Conservation (phyloP, 2,113 vertebrate genomes). For the Felis catus region F.catus_Fca126_mat1.0 CM031417.1:63114501-63115000, state of each 20-base stretch:
- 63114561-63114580: not conserved
- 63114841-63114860: conserved; percentile 57
- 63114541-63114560: not conserved
- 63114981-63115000: conserved; percentile 60
- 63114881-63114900: conserved; percentile 61
- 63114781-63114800: conserved; percentile 74
- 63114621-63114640: not conserved
- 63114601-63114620: not conserved
- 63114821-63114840: conserved; percentile 56
- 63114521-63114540: not conserved
- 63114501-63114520: not conserved
- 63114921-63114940: conserved; percentile 39
- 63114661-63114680: conserved; percentile 47
- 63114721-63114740: conserved; percentile 29
- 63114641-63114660: conserved; percentile 10
- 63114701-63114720: conserved; percentile 33
- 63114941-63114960: conserved; percentile 26
- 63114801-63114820: conserved; percentile 29
- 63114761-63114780: conserved; percentile 49
- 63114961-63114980: conserved; percentile 51
- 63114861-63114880: conserved; percentile 54
- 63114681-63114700: conserved; percentile 51
- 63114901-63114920: conserved; percentile 65
- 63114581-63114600: not conserved
- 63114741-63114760: conserved; percentile 61